Evolutionary conservation across 1,140 invertebrate genomes (phyloP), one percentile per base, ranked within the genome.

Genomic region (Chionoecetes opilio): DNA sequence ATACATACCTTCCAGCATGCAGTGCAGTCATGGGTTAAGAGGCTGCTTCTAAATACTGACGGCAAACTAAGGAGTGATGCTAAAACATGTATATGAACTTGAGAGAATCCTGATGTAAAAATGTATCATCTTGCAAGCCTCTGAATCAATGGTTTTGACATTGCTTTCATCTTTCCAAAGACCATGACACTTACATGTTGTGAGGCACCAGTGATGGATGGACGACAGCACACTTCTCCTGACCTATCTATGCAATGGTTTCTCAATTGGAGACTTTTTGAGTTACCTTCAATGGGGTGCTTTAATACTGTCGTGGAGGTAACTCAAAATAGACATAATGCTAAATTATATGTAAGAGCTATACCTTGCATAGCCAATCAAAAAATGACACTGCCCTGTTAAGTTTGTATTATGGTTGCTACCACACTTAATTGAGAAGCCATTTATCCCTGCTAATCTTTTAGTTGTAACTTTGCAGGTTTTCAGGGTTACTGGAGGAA

Each of bases 21-120:
- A 91, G 41, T 91, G 89, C 31, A 91, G 89, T 91, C 89, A 91
- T 31, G 88, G 89, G 63, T 91, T 91, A 91, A 91, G 89, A 91
- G 89, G 89, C 89, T 34, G 46, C 53, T 75, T 75, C 34, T 9
- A 53, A 90, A 90, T 53, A 90, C 34, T 38, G 26, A 41, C 87
- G 0, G 41, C n/a, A 46, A 11, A 89, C n/a, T 32, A n/a, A n/a
- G n/a, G n/a, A 31, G 9, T 31, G 2, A 32, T 32, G 31, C 31
- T 34, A 34, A 86, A 86, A 86, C n/a, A 21, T 35, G 35, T 86
- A 86, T 3, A 35, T 86, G 35, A 3, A 26, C 84, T 86, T 3
- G n/a, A 86, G 35, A 14, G 35, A 5, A 34, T 86, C 14, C 35
- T 35, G 0, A 86, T 86, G 34, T 35, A 86, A 86, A 86, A 8